Percentiles rank a stretch among this genome's conserved stretches.
These are phyloP conservation scores for Xanthia togata DNA, from an alignment of 2,888 invertebrate genomes.

Conservation along the genomic window DNA sequence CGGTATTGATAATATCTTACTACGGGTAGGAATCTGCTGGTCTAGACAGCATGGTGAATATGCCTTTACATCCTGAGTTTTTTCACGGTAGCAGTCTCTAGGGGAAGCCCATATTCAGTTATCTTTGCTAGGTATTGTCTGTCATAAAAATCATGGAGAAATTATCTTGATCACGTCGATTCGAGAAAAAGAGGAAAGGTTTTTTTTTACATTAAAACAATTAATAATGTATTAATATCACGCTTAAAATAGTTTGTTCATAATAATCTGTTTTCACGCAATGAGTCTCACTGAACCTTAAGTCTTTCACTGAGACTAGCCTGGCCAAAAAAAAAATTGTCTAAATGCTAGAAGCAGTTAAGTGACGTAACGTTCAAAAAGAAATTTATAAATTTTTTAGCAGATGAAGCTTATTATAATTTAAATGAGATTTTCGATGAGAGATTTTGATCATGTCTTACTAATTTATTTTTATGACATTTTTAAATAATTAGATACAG, in stretches of 20 bases:
- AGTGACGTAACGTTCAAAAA: no score
- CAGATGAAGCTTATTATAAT: no score
- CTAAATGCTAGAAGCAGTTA: no score
- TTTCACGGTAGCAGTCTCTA: constrained; percentile 11
- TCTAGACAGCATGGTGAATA: constrained; percentile 29
- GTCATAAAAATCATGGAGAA: constrained; percentile 8
- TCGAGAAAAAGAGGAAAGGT: neutral
- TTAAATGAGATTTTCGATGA: no score
- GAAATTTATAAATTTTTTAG: no score
- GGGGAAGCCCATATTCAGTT: constrained; percentile 27
- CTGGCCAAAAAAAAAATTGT: no score
- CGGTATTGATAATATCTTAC: constrained; percentile 31
- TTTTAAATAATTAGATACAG: no score
- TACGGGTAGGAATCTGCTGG: constrained; percentile 26
- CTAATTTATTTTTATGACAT: no score
- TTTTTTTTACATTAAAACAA: neutral
- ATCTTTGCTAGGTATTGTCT: constrained; percentile 23
- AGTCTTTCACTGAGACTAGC: neutral
- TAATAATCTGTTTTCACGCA: neutral
- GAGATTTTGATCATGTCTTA: no score
- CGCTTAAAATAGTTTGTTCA: neutral
- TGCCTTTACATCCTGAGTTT: constrained; percentile 6
- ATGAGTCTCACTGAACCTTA: neutral
- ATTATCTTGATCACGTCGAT: no score
- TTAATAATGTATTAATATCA: neutral